Evolutionary conservation across 1,140 invertebrate species (phyloP).

Genomic region (Homarus americanus): DNA sequence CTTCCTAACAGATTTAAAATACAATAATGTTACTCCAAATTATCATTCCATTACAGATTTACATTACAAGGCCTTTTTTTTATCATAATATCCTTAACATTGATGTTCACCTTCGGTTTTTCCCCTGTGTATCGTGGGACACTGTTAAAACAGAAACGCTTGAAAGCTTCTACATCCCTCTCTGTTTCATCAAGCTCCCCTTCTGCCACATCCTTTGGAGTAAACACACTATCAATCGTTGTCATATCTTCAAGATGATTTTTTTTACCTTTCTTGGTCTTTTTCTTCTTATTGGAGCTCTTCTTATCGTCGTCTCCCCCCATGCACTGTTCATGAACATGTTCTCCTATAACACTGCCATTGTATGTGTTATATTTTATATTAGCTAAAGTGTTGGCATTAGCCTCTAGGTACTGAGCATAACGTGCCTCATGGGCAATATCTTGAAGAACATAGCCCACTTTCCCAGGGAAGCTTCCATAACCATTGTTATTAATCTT

Average conservation of each 20-base stretch:
- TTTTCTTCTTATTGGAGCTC: slow-evolving; percentile 53
- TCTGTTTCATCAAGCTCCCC: slow-evolving; percentile 87
- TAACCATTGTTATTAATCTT: not conserved
- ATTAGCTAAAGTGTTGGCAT: slow-evolving; percentile 58
- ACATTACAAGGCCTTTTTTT: slow-evolving; percentile 80
- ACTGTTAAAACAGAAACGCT: slow-evolving; percentile 87
- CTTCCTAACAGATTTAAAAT: not conserved
- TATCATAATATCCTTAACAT: slow-evolving; percentile 85
- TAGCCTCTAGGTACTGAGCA: slow-evolving; percentile 73
- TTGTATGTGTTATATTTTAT: slow-evolving; percentile 60
- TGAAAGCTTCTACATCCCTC: slow-evolving; percentile 87
- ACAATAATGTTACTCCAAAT: not conserved
- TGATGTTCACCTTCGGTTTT: slow-evolving; percentile 85
- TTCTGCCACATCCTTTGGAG: slow-evolving; percentile 86
- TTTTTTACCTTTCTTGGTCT: slow-evolving; percentile 68
- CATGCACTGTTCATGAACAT: slow-evolving; percentile 1
- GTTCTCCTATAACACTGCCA: slow-evolving; percentile 27
- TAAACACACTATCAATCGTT: slow-evolving; percentile 84
- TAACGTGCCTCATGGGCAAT: slow-evolving; percentile 73
- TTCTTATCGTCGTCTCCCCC: slow-evolving; percentile 58
- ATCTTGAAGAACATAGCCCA: slow-evolving; percentile 43
- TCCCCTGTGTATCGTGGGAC: slow-evolving; percentile 82
- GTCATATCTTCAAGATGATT: slow-evolving; percentile 72
- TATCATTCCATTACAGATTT: slow-evolving; percentile 36
- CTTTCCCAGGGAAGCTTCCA: slow-evolving; percentile 11